Evolutionary conservation across 1,140 invertebrate genomes (phyloP), one percentile per base, ranked within the genome.

Genomic region (Luehdorfia chinensis): DNA sequence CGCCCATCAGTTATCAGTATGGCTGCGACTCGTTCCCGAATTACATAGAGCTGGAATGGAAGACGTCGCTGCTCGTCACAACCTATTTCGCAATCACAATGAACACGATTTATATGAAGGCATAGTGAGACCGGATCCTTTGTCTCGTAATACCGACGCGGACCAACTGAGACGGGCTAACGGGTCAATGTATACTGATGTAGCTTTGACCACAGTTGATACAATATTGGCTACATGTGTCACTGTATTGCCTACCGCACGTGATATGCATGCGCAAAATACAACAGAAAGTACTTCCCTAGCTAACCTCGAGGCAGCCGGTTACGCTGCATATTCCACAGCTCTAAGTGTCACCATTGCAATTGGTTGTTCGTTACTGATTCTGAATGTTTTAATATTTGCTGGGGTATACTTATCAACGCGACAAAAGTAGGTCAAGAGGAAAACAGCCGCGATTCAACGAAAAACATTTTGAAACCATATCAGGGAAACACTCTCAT

Each of bases 1-100:
- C 8, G 96, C 96, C 4, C 95, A 97, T 84, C 96, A 97, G 67
- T 87, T 98, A 8, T 97, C 96, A 1, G 95, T 98, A 27, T 98
- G 97, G 97, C 86, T 96, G 2, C 91, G 96, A 19, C 90, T 98
- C 0, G 94, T 99, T 28, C 97, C 97, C 0, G 96, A 97, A 76
- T 89, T 98, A 2, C 96, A 98, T 79, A 89, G 93, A 30, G 93
- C 94, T 0, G 95, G 95, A 8, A 95, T 95, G 93, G 94, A 95
- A 60, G 94, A 95, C 79, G 94, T 94, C 8, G 93, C 93, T 36
- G 91, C 93, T 1, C 89, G 92, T 41, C 94, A 96, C 84, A 95
- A 95, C 84, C 88, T 95, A 34, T 95, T 96, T 77, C 89, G 91
- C 32, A 93, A 93, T 78, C 93, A 95, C 75, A 92, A 94, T 59